A percentile compares a stretch with the other conserved stretches of the same genome.
phyloP scores from a whole-genome alignment of 2,888 invertebrate species.

The Chalcosyrphus nemorum region DNA sequence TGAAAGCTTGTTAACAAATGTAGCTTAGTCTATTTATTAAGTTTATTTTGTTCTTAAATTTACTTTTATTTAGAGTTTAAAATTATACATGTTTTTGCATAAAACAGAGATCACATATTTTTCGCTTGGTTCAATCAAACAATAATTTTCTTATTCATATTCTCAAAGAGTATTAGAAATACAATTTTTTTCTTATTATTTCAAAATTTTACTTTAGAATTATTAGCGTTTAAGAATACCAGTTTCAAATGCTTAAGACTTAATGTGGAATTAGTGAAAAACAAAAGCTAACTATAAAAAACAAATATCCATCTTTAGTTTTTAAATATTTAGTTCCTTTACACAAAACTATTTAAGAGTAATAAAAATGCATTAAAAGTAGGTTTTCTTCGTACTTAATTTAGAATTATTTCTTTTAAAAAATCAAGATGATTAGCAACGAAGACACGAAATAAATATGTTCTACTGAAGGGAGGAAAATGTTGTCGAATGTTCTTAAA shows the following conservation, averaged over 20 bases:
- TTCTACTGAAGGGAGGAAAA: too few relatives aligned
- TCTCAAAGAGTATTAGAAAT: background rate
- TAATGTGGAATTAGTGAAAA: background rate
- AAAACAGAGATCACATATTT: constrained; percentile 43
- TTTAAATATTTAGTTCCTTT: too few relatives aligned
- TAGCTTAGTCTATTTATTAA: background rate
- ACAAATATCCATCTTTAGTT: too few relatives aligned
- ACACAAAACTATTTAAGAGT: too few relatives aligned
- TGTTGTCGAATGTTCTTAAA: too few relatives aligned
- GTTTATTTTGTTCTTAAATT: background rate
- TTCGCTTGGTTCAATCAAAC: background rate
- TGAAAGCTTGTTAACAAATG: background rate
- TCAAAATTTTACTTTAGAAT: background rate
- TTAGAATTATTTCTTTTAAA: too few relatives aligned
- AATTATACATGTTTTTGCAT: background rate
- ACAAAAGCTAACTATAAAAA: too few relatives aligned
- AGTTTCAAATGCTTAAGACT: background rate
- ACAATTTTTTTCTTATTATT: background rate
- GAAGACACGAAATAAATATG: too few relatives aligned
- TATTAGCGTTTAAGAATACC: background rate
- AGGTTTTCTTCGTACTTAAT: background rate
- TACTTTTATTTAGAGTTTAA: background rate
- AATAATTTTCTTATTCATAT: background rate
- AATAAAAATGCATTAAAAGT: background rate
- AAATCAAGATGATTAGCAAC: too few relatives aligned